Evolutionary conservation across 1,140 invertebrate species (phyloP).

Genomic region (Trachymyrmex septentrionalis): DNA sequence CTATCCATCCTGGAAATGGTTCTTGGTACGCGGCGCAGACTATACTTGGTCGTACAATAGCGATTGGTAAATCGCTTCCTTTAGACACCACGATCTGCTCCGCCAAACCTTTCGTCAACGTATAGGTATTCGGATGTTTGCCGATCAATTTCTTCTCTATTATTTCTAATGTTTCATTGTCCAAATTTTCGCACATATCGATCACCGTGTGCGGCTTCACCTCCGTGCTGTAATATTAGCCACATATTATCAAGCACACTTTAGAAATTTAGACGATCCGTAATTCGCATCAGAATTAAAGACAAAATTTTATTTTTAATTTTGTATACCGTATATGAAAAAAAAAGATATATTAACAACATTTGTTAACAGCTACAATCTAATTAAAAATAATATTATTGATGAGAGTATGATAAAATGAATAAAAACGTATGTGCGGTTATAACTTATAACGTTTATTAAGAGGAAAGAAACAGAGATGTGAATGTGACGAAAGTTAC

Average conservation of each 20-base stretch:
- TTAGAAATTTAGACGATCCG: not conserved
- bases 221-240: slow-evolving; percentile 86
- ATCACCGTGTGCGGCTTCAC: slow-evolving; percentile 91
- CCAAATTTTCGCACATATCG: slow-evolving; percentile 90
- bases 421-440: no score
- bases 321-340: not conserved
- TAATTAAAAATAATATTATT: no score
- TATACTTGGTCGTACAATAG: slow-evolving; percentile 97
- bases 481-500: no score
- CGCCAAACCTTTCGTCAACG: slow-evolving; percentile 94
- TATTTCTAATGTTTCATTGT: slow-evolving; percentile 89
- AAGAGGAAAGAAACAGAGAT: no score
- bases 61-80: slow-evolving; percentile 90
- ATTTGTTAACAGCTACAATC: no score
- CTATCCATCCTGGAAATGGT: slow-evolving; percentile 96
- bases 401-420: no score
- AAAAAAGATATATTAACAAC: no score
- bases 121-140: slow-evolving; percentile 95
- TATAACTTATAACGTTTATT: no score
- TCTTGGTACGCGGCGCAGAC: slow-evolving; percentile 92
- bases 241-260: not conserved
- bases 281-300: not conserved
- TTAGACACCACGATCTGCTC: slow-evolving; percentile 91
- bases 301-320: not conserved
- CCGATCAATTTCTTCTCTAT: slow-evolving; percentile 90